Percentiles rank a stretch among this genome's conserved stretches.
Conservation (phyloP, 2,797 vertebrate genomes). For the Tinamus major region DNA sequence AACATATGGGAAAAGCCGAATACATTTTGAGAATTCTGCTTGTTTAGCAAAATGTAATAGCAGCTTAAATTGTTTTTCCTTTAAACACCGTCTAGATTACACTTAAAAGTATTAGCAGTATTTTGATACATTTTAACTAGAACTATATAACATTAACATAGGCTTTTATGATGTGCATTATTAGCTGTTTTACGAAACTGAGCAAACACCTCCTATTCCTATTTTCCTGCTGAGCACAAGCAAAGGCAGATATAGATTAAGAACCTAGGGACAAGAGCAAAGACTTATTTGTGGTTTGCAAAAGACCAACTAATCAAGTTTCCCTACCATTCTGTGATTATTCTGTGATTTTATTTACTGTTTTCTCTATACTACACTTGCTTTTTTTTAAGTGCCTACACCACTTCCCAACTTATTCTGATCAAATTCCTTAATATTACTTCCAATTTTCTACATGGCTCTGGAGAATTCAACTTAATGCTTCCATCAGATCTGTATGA, state of each 20-base stretch:
- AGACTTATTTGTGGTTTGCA: not conserved
- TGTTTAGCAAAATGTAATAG: not conserved
- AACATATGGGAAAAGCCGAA: constrained; percentile 3
- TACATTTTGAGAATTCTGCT: not conserved
- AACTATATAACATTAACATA: not conserved
- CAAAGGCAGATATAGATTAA: not conserved
- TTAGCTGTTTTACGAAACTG: not conserved
- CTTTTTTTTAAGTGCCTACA: not conserved
- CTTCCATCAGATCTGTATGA: not conserved
- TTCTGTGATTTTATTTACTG: not conserved
- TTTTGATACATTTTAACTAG: not conserved
- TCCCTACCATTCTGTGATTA: not conserved
- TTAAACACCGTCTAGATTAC: not conserved
- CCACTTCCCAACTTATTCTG: not conserved
- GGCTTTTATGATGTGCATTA: not conserved
- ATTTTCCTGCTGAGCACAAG: not conserved
- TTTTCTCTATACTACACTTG: not conserved
- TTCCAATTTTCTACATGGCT: not conserved
- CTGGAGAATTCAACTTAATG: no score
- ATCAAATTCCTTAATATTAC: not conserved
- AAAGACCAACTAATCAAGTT: not conserved
- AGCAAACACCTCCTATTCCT: not conserved
- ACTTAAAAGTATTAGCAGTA: not conserved
- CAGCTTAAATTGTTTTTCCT: not conserved
- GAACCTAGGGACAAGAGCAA: not conserved